Evolutionary conservation across 2,113 vertebrate species (phyloP), one percentile per base, ranked within the genome.

Genomic region (Eolophus roseicapilla): DNA sequence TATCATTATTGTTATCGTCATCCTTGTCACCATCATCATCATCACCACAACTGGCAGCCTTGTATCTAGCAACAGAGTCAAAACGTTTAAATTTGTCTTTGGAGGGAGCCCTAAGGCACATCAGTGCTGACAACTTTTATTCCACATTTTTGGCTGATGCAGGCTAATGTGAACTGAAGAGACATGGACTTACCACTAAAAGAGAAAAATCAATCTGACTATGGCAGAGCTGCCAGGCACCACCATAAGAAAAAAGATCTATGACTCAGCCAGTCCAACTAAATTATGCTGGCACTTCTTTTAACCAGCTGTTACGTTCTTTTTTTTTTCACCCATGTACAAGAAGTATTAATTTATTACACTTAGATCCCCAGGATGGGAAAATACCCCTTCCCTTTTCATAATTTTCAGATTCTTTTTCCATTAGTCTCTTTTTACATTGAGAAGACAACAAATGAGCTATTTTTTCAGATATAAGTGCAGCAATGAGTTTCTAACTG

Each of bases 211-310:
- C 73, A 78, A 35, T 84, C 63, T 91, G 67, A 65, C 67, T 91
- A 7, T 64, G 73, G 46, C 50, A 91, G 81, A 87, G 52, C 46
- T 95, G 77, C 69, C 86, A 91, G 60, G 69, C 57, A 87, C 29
- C 67, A 71, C 84, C 78, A 89, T 44, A 93, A 84, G 52, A 92
- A 76, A 89, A 93, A 44, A 41, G 29, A 80, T 82, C 86, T 74
- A 93, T 93, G 91, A 92, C 52, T 96, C 93, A 94, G 73, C 7
- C 73, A 95, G 41, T 63, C 73, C 77, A 95, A 88, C 86, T 94
- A 95, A 95, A 94, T 88, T 90, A 37, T 83, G 46, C 77, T 96
- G 46, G 57, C 49, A 77, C 59, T 35, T 86, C 65, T 94, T 96
- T 81, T 69, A 88, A 94, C 62, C 75, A 82, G 31, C 31, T 64